Base-by-base conservation (phyloP, 2,888 invertebrate species). In the Polyommatus icarus region DNA sequence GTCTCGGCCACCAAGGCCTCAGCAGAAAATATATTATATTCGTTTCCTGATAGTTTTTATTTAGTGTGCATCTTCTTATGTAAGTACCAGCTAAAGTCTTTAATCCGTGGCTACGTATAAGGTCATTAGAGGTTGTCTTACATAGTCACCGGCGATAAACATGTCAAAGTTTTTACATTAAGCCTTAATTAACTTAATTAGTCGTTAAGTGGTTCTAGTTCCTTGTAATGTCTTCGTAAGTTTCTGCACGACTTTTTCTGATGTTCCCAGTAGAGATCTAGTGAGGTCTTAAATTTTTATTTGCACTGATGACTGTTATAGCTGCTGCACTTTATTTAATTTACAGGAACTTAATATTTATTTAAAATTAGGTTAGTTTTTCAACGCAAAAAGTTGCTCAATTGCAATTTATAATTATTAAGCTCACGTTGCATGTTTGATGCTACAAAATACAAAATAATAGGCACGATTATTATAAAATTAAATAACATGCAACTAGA, bases 181-280 rank as follows among this genome's bases (percentile, higher is more conserved):
- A 29, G 29, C 67, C 67, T 67, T 67, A 29, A 67, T 67, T 67
- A 32, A 32, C 29, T 67, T 32, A 67, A 29, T 67, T 32, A 67
- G 67, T 32, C 67, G 29, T 15, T 24, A 61, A 61, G 61, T 61
- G 67, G 67, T 67, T 15, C 29, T 67, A 67, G 6, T 12, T 67
- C 29, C 67, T 67, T 67, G 67, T 61, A 24, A 61, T 61, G 20
- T 61, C 61, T 61, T 61, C 61, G 61, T 61, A 61, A 24, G 61
- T 67, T 67, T 54, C 67, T 29, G 67, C 15, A 7, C 67, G 12
- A 67, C 67, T 67, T 67, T 67, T 67, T 67, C 12, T 29, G 67
- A 7, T 29, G 18, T 15, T 67, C 61, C 12, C 12, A 29, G 29
- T 29, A 18, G 50, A 20, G 20, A 20, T 59, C 20, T 59, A 59